phyloP scores from a whole-genome alignment of 2,888 invertebrate species.

The Pelosia muscerda region DNA sequence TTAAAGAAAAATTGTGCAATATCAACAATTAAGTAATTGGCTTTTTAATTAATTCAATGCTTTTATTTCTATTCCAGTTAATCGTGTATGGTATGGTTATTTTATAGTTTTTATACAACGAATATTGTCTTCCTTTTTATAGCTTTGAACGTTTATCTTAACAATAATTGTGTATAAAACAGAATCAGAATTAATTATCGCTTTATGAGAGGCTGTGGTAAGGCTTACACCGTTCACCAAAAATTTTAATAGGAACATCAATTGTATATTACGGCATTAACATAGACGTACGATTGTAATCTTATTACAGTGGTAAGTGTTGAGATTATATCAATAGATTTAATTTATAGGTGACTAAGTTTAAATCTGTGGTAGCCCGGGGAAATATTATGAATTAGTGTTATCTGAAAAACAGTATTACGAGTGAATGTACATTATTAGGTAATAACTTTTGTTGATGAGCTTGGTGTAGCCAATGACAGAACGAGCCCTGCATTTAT shows the following conservation, averaged over 20 bases:
- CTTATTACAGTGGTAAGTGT: slow-evolving; percentile 26
- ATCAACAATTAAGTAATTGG: background rate
- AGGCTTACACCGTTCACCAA: slow-evolving; percentile 29
- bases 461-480: background rate
- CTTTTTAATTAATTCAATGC: slow-evolving; percentile 4
- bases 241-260: slow-evolving; percentile 14
- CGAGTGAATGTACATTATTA: background rate
- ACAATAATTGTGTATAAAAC: background rate
- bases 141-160: slow-evolving; percentile 2
- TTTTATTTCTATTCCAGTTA: slow-evolving; percentile 5
- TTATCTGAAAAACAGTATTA: background rate
- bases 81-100: background rate
- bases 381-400: background rate
- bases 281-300: slow-evolving; percentile 13
- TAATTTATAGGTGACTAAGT: slow-evolving; percentile 16
- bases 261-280: slow-evolving; percentile 18
- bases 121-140: slow-evolving; percentile 21
- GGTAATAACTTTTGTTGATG: background rate
- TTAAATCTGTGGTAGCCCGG: slow-evolving; percentile 5
- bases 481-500: background rate
- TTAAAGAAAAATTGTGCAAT: background rate
- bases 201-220: slow-evolving; percentile 28
- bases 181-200: slow-evolving; percentile 7
- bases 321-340: slow-evolving; percentile 21
- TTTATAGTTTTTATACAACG: slow-evolving; percentile 4